phyloP scores from a whole-genome alignment of 2,888 invertebrate genomes.

The Uropetala carovei region DNA sequence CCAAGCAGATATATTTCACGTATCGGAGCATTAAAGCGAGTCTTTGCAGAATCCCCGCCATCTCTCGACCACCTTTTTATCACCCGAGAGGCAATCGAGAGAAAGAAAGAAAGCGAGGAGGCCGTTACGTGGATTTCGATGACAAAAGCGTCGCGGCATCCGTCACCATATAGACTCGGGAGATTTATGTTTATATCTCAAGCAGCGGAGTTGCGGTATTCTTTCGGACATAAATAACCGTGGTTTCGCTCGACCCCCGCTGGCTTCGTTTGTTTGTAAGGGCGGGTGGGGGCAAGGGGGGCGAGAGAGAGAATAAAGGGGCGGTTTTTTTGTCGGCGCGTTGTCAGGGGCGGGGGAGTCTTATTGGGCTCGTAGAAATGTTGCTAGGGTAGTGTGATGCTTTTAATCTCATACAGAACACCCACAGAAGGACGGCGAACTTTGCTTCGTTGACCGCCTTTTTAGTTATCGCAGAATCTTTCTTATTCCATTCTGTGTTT shows the following conservation, averaged over 20 bases:
- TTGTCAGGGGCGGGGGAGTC: background rate
- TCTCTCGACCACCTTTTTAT: background rate
- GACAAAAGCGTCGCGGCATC: constrained; percentile 24
- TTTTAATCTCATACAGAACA: no score
- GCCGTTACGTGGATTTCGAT: background rate
- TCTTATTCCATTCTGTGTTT: no score
- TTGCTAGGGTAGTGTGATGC: background rate
- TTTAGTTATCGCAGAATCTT: no score
- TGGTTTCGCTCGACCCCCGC: background rate
- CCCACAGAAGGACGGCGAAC: no score
- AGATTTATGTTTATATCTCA: constrained; percentile 27
- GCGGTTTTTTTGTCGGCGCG: background rate
- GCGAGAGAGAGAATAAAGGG: no score
- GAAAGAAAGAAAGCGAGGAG: background rate
- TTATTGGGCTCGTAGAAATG: background rate
- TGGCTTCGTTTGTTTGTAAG: background rate
- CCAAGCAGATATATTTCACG: constrained; percentile 7
- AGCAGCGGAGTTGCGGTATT: background rate
- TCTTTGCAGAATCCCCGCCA: background rate
- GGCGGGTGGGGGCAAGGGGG: background rate
- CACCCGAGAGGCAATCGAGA: constrained; percentile 13
- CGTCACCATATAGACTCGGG: background rate
- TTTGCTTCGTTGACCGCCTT: no score
- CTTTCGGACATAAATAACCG: constrained; percentile 1
- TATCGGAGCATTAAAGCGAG: background rate